Base-by-base conservation (phyloP, 2,113 vertebrate genomes). In the Turnix velox region DNA sequence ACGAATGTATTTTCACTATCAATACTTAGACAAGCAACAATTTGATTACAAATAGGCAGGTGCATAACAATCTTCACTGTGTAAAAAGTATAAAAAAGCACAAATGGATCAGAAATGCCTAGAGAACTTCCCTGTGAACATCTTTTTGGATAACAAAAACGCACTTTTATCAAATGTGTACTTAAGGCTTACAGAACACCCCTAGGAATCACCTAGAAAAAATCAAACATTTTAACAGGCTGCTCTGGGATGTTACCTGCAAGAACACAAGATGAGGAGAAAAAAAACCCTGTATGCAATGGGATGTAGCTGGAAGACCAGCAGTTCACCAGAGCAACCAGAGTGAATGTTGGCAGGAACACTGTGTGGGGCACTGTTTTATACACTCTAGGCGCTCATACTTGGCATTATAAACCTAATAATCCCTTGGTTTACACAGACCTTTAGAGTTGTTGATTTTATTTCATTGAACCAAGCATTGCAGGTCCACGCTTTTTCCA, bases 401-500 rank as follows among this genome's bases (percentile, higher is more conserved):
- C 59, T 88, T 12, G 5, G 79, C 3, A 0, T 28, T 87, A 62
- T 57, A 96, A 94, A 94, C 54, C 54, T 45, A 93, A 95, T 83
- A 95, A 94, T 87, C 89, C 84, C 48, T 18, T 61, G 10, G 2
- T 87, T 92, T 95, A 93, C 93, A 94, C 89, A 93, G 62, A 87
- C 46, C 43, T 51, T 62, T 68, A 24, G 31, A 79, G 54, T 0
- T 91, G 91, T 62, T 94, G 87, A 92, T 74, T 93, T 89, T 91
- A 51, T 75, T 85, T 79, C 54, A 57, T 16, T 72, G 52, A 84
- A 91, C 69, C 74, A 39, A 84, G 80, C 55, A 35, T 22, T 54
- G n/a, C 77, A 92, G 0, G 0, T 68, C 62, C 81, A 76, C 20
- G 3, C 79, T 92, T 93, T 69, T 94, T 93, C 84, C 91, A 93